These are phyloP conservation scores for Macrobrachium rosenbergii DNA, from an alignment of 1,140 invertebrate species.

Conservation along the genomic window DNA sequence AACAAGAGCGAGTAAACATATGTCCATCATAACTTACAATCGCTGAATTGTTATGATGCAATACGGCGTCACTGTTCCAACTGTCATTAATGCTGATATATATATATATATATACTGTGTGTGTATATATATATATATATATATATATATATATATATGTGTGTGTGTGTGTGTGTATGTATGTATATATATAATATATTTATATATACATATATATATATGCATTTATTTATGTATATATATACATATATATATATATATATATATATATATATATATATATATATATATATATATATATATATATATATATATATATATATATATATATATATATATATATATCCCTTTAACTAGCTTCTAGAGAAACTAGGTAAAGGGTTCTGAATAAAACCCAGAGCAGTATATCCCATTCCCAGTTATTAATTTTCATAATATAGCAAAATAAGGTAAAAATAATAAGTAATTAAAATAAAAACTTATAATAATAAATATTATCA, in stretches of 20 bases:
- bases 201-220: background rate
- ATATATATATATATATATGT: constrained; percentile 13
- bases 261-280: constrained; percentile 36
- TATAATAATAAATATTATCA: too few relatives aligned
- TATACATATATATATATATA: constrained; percentile 34
- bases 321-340: constrained; percentile 33
- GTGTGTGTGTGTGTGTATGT: background rate
- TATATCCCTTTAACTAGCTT: background rate
- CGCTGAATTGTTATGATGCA: too few relatives aligned
- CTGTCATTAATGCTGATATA: too few relatives aligned
- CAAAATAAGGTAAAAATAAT: too few relatives aligned
- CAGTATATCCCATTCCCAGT: too few relatives aligned
- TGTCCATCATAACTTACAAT: too few relatives aligned
- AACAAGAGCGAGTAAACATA: too few relatives aligned
- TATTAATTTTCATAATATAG: too few relatives aligned
- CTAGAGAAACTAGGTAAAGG: too few relatives aligned
- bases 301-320: constrained; percentile 37
- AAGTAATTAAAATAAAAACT: too few relatives aligned
- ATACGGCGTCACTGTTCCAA: too few relatives aligned
- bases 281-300: constrained; percentile 35
- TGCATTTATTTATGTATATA: constrained; percentile 2
- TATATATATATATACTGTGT: constrained; percentile 17
- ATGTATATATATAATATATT: background rate
- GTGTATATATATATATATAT: constrained; percentile 9
- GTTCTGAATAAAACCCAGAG: too few relatives aligned